Conservation (phyloP, 2,888 invertebrate species). For the Netelia fuscicornis region DNA sequence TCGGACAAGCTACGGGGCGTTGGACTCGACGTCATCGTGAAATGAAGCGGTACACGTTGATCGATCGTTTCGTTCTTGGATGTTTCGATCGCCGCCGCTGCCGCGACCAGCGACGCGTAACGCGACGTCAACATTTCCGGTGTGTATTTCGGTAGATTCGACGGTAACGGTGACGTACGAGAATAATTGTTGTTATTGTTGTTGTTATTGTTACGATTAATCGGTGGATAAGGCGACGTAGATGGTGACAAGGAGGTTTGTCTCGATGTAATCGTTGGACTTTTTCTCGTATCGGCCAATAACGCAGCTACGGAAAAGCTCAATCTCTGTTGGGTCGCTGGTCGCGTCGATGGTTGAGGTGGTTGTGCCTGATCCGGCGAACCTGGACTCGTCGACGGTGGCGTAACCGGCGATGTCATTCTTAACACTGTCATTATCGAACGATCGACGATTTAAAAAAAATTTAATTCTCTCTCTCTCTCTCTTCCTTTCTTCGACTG, state of each 20-base stretch:
- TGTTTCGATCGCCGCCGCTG: constrained; percentile 1
- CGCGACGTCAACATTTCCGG: constrained; percentile 66
- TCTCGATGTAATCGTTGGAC: constrained; percentile 35
- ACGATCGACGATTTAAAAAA: constrained; percentile 14
- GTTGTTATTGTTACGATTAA: constrained; percentile 66
- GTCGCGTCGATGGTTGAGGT: constrained; percentile 70
- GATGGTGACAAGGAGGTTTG: constrained; percentile 65
- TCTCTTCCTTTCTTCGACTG: not conserved
- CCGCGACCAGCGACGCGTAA: constrained; percentile 43
- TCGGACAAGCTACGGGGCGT: constrained; percentile 56
- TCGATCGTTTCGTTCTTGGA: constrained; percentile 45
- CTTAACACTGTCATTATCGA: constrained; percentile 83
- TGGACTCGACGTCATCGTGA: constrained; percentile 30
- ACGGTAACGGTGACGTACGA: constrained; percentile 38
- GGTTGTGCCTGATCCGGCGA: constrained; percentile 73
- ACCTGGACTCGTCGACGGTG: constrained; percentile 79
- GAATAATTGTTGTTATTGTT: constrained; percentile 44
- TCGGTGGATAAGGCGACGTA: constrained; percentile 72
- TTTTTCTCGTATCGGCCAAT: constrained; percentile 85
- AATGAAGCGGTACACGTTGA: constrained; percentile 51
- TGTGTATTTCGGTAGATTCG: constrained; percentile 66
- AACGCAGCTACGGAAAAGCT: constrained; percentile 88
- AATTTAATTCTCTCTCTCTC: not conserved
- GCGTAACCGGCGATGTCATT: constrained; percentile 82
- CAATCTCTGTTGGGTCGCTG: constrained; percentile 76